Conservation (phyloP, 2,888 invertebrate species). For the Acanthosepion pharaonis region DNA sequence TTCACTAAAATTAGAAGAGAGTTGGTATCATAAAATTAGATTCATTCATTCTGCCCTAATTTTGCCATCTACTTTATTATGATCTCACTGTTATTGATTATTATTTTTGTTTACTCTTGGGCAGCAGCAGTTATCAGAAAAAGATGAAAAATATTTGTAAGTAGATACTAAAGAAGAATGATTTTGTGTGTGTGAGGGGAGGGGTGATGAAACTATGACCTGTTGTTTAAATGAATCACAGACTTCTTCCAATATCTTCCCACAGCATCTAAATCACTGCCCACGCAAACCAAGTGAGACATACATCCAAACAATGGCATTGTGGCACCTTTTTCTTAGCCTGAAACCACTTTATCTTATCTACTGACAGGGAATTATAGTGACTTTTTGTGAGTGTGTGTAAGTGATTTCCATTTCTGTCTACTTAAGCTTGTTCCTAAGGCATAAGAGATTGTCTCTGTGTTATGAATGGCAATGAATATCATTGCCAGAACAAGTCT, state of each 20-base stretch:
- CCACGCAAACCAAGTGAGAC: neutral
- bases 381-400: neutral
- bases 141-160: neutral
- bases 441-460: neutral
- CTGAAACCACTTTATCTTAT: neutral
- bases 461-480: neutral
- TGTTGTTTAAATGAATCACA: too few species aligned
- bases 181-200: neutral
- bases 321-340: neutral
- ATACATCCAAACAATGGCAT: neutral
- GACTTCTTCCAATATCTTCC: neutral
- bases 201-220: neutral
- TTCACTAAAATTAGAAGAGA: too few species aligned
- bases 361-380: slow-evolving; percentile 2
- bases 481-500: neutral
- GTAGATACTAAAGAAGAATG: neutral
- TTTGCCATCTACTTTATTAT: neutral
- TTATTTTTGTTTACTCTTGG: neutral
- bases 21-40: too few species aligned
- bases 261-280: neutral
- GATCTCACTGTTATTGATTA: neutral
- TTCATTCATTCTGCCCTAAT: neutral
- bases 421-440: neutral
- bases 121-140: neutral
- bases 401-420: neutral